Evolutionary conservation across 2,797 vertebrate species (phyloP), one percentile per base, ranked within the genome.

Genomic region (Rhinatrema bivittatum): DNA sequence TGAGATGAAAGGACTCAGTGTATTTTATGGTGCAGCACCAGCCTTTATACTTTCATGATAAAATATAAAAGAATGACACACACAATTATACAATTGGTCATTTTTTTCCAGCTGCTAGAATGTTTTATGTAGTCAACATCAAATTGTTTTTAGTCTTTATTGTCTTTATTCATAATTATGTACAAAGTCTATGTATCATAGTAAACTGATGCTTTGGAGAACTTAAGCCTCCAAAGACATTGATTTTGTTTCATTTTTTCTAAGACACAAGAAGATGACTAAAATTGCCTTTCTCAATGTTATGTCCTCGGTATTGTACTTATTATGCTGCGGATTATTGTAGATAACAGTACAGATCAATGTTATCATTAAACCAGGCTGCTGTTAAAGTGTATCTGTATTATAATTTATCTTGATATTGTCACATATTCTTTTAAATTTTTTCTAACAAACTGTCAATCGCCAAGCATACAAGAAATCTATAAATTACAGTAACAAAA

Each of bases 121-220:
- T 75, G 60, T 78, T 80, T 76, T 86, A 63, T 87, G 72, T 87
- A 84, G 59, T 62, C 70, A 72, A 64, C 67, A n/a, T n/a, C 73
- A 74, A 70, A 79, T 76, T 59, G 56, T 74, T 58, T 80, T 79
- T 77, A 78, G 72, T 76, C 73, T 70, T 42, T 87, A 70, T 81
- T 82, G 81, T 77, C 71, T 78, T 88, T 82, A 68, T 70, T 79
- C 76, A 72, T 76, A 58, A 70, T 74, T 80, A 82, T 73, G 82
- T 84, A 74, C 76, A 87, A 86, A 88, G 72, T 87, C 79, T 85
- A 79, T 87, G 84, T 93, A 89, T 82, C 81, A 87, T 89, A 93
- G 89, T 90, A 89, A 90, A 88, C 90, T 91, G 88, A 90, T 83
- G 69, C 87, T 90, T 91, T 91, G 89, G 82, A 90, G 78, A 88